These are phyloP conservation scores for Elysia chlorotica DNA, from an alignment of 1,140 invertebrate genomes.

Conservation along the genomic window DNA sequence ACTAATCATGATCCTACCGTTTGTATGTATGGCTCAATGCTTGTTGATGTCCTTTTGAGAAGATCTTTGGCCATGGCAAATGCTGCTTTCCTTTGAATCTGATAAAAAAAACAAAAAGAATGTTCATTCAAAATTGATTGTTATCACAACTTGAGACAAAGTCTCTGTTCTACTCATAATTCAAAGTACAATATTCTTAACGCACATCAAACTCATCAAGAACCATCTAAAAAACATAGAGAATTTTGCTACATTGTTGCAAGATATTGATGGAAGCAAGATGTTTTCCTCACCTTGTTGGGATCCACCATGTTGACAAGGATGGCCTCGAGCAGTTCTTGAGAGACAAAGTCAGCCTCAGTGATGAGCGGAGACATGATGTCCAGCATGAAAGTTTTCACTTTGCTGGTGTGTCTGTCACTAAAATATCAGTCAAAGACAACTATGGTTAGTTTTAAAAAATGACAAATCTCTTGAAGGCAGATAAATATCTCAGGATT, in stretches of 20 bases:
- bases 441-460: too few relatives aligned
- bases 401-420: slow-evolving; percentile 93
- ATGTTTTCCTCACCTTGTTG: slow-evolving; percentile 74
- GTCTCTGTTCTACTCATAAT: not conserved
- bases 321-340: slow-evolving; percentile 92
- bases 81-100: slow-evolving; percentile 84
- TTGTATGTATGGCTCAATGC: slow-evolving; percentile 92
- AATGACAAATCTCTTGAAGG: too few relatives aligned
- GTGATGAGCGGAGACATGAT: slow-evolving; percentile 91
- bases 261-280: too few relatives aligned
- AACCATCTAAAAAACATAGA: too few relatives aligned
- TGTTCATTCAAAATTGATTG: not conserved
- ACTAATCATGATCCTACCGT: slow-evolving; percentile 69
- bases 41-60: slow-evolving; percentile 86
- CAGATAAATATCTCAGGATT: too few relatives aligned
- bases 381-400: slow-evolving; percentile 95
- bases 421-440: too few relatives aligned
- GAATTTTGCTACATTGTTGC: too few relatives aligned
- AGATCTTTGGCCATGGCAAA: slow-evolving; percentile 90
- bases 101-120: slow-evolving; percentile 26
- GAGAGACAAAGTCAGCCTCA: slow-evolving; percentile 93
- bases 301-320: slow-evolving; percentile 95
- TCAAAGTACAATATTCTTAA: not conserved
- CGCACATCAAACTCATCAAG: too few relatives aligned
- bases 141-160: not conserved